phyloP scores from a whole-genome alignment of 2,797 vertebrate species.

The Podargus strigoides region DNA sequence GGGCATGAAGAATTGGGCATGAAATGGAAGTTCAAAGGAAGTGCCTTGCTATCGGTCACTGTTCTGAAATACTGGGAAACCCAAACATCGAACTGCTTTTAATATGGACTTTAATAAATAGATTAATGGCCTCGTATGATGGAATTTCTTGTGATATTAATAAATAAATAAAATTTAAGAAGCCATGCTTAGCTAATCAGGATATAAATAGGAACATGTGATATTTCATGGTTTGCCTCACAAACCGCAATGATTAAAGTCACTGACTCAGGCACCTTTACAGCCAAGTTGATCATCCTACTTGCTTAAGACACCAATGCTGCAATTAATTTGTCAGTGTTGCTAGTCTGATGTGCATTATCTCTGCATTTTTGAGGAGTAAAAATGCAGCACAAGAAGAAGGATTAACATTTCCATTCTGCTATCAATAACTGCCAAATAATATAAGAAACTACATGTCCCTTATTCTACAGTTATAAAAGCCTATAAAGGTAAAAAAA shows the following conservation, averaged over 20 bases:
- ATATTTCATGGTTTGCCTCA: not conserved
- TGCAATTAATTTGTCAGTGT: not conserved
- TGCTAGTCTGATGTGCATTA: not conserved
- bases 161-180: no score
- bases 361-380: not conserved
- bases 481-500: not conserved
- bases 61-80: not conserved
- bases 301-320: not conserved
- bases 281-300: not conserved
- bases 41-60: not conserved
- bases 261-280: not conserved
- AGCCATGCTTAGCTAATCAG: not conserved
- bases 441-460: not conserved
- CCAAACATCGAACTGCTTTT: not conserved
- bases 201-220: not conserved
- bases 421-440: not conserved
- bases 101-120: not conserved
- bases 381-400: not conserved
- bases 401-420: not conserved
- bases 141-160: not conserved
- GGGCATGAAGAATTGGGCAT: not conserved
- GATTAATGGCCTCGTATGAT: not conserved
- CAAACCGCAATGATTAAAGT: not conserved
- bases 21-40: not conserved
- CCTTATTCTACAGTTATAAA: not conserved